phyloP scores from a whole-genome alignment of 2,113 vertebrate species.

The Cephalopholis sonnerati region DNA sequence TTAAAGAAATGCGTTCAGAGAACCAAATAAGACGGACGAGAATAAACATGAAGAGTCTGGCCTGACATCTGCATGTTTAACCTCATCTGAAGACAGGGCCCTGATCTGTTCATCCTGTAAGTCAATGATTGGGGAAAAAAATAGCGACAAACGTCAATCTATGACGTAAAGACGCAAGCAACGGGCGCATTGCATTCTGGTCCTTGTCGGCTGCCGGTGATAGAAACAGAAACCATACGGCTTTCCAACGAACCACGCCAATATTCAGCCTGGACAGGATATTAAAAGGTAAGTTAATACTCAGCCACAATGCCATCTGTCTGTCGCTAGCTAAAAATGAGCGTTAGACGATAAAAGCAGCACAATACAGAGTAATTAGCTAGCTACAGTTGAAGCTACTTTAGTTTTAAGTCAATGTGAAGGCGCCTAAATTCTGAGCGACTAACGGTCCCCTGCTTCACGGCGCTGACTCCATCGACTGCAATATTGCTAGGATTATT shows the following conservation, averaged over 20 bases:
- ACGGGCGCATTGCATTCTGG: conserved; percentile 64
- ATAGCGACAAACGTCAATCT: accelerated
- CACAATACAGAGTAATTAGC: background rate
- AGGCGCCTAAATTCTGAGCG: conserved; percentile 40
- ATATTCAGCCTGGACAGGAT: background rate
- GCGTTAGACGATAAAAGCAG: accelerated
- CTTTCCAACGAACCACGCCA: background rate
- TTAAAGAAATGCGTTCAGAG: too few relatives aligned
- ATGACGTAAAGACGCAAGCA: conserved; percentile 3
- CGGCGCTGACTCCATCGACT: background rate
- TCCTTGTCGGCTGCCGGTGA: conserved; percentile 17
- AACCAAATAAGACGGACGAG: too few relatives aligned
- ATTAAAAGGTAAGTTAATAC: conserved; percentile 8
- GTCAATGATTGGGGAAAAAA: background rate
- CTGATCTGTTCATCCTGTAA: background rate
- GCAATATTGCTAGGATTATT: accelerated
- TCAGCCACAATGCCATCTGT: accelerated
- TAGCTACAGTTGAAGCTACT: background rate
- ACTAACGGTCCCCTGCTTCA: background rate
- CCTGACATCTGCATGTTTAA: too few relatives aligned
- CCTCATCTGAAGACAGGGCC: too few relatives aligned
- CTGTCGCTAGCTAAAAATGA: accelerated
- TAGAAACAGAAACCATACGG: conserved; percentile 42
- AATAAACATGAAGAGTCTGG: too few relatives aligned
- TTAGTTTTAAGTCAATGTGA: background rate